These are phyloP conservation scores for Rhinella marina DNA, from an alignment of 2,797 vertebrate genomes.

Conservation along the genomic window DNA sequence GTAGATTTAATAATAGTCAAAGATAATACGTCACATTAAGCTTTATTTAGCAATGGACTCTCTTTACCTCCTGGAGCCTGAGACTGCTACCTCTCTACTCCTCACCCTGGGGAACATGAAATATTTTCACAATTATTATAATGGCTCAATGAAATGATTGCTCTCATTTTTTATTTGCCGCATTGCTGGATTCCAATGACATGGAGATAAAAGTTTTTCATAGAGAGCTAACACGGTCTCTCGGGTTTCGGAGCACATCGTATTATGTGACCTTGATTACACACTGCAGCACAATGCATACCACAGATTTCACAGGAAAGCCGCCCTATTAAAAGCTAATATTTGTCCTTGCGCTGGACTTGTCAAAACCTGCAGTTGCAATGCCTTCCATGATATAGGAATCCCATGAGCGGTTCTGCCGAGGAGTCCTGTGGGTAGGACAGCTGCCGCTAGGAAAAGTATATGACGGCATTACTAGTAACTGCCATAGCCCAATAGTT, in stretches of 20 bases:
- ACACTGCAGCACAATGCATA: slow-evolving; percentile 34
- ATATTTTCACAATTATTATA: background rate
- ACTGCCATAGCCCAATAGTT: too few species aligned
- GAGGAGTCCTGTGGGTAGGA: slow-evolving; percentile 14
- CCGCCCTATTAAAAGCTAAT: slow-evolving; percentile 34
- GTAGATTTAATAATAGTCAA: too few species aligned
- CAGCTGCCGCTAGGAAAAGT: slow-evolving; percentile 35
- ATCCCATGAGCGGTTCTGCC: background rate
- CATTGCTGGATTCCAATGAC: background rate
- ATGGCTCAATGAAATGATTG: background rate
- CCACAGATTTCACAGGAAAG: slow-evolving; percentile 20
- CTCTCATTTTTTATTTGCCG: background rate
- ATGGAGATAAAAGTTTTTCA: slow-evolving; percentile 3
- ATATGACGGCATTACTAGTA: background rate
- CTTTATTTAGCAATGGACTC: too few species aligned
- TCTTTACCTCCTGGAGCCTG: background rate
- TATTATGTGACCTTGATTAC: slow-evolving; percentile 24
- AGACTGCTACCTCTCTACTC: background rate
- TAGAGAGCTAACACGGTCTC: background rate
- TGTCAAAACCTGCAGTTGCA: slow-evolving; percentile 34
- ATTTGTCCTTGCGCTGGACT: slow-evolving; percentile 21
- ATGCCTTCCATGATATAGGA: background rate
- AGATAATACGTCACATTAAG: too few species aligned
- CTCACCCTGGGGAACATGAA: background rate
- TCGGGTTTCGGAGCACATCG: background rate